Conservation (phyloP, 1,140 invertebrate genomes). For the Argopecten irradians region DNA sequence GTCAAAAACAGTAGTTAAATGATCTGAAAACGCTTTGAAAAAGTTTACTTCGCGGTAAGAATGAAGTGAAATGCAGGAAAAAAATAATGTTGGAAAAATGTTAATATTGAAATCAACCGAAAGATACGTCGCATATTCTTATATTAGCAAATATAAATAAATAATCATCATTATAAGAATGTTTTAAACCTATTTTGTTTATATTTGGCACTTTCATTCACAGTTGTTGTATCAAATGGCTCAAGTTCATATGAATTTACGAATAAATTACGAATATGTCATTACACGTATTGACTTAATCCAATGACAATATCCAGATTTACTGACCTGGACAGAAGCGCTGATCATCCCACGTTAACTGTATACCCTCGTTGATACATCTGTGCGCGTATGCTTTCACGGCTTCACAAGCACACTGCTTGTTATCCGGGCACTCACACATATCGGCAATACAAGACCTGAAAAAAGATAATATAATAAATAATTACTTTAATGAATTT, state of each 20-base stretch:
- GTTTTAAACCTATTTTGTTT: not conserved
- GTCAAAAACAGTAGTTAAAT: not conserved
- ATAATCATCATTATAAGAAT: not conserved
- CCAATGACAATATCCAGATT: not conserved
- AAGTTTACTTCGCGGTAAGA: not conserved
- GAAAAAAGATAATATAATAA: too few relatives aligned
- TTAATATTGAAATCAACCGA: too few relatives aligned
- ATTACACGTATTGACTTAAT: not conserved
- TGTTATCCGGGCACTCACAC: conserved; percentile 88
- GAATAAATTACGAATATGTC: not conserved
- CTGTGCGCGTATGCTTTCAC: conserved; percentile 92
- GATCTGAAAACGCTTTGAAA: not conserved
- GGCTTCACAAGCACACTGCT: conserved; percentile 91
- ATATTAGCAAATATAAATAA: not conserved
- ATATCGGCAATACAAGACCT: conserved; percentile 92
- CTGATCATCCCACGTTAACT: conserved; percentile 62
- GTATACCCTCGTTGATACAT: conserved; percentile 84
- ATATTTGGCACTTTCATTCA: not conserved
- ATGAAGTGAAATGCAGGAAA: too few relatives aligned
- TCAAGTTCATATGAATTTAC: not conserved
- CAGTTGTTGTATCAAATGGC: not conserved
- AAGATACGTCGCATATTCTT: not conserved
- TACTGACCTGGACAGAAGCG: conserved; percentile 62
- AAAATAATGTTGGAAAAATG: too few relatives aligned
- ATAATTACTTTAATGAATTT: too few relatives aligned